Conservation (phyloP, 2,113 vertebrate species). For the Gymnobelideus leadbeateri region DNA sequence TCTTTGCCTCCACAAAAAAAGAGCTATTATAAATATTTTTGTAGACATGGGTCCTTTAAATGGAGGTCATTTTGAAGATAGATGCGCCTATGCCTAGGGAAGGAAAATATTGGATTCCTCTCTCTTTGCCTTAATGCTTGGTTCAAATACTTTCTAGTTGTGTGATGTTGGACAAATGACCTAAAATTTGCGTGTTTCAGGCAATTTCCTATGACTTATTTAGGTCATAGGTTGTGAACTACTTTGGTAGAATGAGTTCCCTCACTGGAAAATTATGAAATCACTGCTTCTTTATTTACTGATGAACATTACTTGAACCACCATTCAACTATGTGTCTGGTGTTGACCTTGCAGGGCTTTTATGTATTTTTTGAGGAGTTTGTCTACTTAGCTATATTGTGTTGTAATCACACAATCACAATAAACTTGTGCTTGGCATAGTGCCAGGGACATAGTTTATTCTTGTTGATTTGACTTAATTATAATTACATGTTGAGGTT, state of each 20-base stretch:
- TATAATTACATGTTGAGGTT: background rate
- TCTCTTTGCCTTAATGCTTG: background rate
- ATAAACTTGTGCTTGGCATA: background rate
- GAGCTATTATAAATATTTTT: background rate
- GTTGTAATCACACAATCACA: no score
- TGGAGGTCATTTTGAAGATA: background rate
- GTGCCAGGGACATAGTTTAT: background rate
- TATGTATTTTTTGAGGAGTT: background rate
- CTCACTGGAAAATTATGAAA: background rate
- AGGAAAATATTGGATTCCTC: background rate
- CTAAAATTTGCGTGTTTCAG: background rate
- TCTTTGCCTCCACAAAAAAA: background rate
- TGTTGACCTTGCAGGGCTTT: background rate
- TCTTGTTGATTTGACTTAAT: background rate
- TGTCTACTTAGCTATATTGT: background rate
- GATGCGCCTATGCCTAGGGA: background rate
- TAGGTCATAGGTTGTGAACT: background rate
- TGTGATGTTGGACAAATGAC: background rate
- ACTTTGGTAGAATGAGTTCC: background rate
- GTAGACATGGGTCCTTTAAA: background rate
- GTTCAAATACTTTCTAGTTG: background rate
- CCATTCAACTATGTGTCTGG: background rate
- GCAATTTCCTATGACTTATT: background rate
- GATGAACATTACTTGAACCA: background rate
- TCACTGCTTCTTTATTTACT: background rate